phyloP scores from a whole-genome alignment of 1,140 invertebrate species.

The Phymorhynchus buccinoides region DNA sequence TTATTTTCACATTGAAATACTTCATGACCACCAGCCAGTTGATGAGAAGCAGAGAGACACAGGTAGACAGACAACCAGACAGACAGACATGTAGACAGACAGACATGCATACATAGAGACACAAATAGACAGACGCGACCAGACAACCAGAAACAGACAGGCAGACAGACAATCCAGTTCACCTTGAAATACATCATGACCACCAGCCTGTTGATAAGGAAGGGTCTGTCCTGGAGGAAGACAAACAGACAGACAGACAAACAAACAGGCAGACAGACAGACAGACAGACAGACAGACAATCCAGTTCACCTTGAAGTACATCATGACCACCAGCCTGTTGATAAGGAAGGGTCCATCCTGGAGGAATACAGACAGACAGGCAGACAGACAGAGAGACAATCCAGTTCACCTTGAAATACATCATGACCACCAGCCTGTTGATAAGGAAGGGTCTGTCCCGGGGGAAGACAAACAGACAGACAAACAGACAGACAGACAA shows the following conservation, averaged over 20 bases:
- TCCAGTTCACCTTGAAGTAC: slow-evolving; percentile 5
- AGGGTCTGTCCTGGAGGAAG: not conserved
- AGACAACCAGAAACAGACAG: not conserved
- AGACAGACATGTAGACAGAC: not conserved
- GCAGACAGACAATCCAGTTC: not conserved
- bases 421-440: not conserved
- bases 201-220: no score
- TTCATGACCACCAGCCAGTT: no score
- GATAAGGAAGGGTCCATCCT: not conserved
- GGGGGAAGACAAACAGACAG: not conserved
- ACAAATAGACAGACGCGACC: not conserved
- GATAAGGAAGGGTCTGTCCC: slow-evolving; percentile 1
- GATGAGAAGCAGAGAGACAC: not conserved
- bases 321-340: not conserved
- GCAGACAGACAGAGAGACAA: not conserved
- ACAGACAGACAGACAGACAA: not conserved
- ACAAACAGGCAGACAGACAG: not conserved
- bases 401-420: not conserved
- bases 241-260: not conserved
- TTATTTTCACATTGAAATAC: no score
- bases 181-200: no score
- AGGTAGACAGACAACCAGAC: not conserved
- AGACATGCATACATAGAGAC: no score
- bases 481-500: not conserved
- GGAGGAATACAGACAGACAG: not conserved